These are phyloP conservation scores for Eurytoma adleriae DNA, from an alignment of 2,888 invertebrate species.

Conservation along the genomic window DNA sequence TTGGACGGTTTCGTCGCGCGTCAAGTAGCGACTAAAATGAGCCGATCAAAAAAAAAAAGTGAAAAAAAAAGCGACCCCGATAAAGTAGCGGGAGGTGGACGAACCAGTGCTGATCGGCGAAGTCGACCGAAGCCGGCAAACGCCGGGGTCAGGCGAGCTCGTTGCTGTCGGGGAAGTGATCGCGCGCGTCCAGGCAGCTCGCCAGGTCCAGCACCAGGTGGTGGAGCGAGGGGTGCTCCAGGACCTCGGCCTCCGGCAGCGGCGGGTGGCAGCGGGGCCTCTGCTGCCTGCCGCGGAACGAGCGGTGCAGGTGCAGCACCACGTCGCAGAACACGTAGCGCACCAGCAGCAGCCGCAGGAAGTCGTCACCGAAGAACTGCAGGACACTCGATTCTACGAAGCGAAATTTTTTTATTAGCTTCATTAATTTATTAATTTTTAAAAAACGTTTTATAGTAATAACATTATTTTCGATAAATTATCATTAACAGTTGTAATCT, in stretches of 20 bases:
- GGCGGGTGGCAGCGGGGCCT: constrained; percentile 91
- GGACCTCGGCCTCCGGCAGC: constrained; percentile 90
- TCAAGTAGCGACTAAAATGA: too few relatives aligned
- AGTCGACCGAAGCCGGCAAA: constrained; percentile 65
- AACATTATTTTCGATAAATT: too few relatives aligned
- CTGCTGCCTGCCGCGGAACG: constrained; percentile 89
- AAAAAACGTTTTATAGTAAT: too few relatives aligned
- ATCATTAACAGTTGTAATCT: too few relatives aligned
- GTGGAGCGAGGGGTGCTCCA: constrained; percentile 89
- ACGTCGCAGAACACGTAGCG: constrained; percentile 97
- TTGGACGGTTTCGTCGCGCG: too few relatives aligned
- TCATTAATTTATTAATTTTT: too few relatives aligned
- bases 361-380: constrained; percentile 96
- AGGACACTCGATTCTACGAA: constrained; percentile 77
- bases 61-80: too few relatives aligned
- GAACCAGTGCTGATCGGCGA: constrained; percentile 58
- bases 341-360: constrained; percentile 90
- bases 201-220: constrained; percentile 90
- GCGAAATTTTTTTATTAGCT: not conserved
- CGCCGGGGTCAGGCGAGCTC: constrained; percentile 82
- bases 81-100: too few relatives aligned
- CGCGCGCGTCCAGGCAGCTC: constrained; percentile 88
- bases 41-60: not conserved
- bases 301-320: constrained; percentile 91
- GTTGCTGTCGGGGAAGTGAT: constrained; percentile 82